A percentile compares a stretch with the other conserved stretches of the same genome.
phyloP scores from a whole-genome alignment of 2,888 invertebrate species.

The Chymomyza amoena region DNA sequence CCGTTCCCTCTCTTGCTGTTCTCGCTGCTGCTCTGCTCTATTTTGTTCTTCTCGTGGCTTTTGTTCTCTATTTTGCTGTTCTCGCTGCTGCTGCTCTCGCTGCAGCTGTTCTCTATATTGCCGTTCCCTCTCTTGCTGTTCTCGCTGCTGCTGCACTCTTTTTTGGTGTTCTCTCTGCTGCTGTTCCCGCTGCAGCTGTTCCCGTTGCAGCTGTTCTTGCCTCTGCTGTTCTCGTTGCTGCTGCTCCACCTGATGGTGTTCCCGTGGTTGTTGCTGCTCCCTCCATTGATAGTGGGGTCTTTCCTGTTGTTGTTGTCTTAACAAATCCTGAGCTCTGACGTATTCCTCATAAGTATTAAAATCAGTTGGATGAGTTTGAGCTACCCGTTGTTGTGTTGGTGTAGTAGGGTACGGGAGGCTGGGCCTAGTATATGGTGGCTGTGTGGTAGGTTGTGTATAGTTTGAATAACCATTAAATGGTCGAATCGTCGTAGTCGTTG shows the following conservation, averaged over 20 bases:
- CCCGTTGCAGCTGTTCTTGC: slow-evolving; percentile 5
- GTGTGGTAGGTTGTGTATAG: neutral
- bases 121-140: slow-evolving; percentile 15
- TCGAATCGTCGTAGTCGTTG: slow-evolving; percentile 4
- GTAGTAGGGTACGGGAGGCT: neutral
- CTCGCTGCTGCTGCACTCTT: slow-evolving; percentile 8
- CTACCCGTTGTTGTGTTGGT: slow-evolving; percentile 1
- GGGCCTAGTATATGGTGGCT: neutral
- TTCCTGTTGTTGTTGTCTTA: neutral
- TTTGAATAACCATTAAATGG: slow-evolving; percentile 2
- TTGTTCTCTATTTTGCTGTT: slow-evolving; percentile 15
- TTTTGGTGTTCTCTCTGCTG: slow-evolving; percentile 14
- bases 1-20: neutral
- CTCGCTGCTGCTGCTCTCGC: slow-evolving; percentile 6
- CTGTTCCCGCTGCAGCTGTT: slow-evolving; percentile 8
- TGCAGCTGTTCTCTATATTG: slow-evolving; percentile 15
- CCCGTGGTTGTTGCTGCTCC: neutral
- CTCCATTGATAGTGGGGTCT: neutral
- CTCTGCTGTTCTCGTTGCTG: neutral
- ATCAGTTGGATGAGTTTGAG: slow-evolving; percentile 6
- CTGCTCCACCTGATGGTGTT: no score
- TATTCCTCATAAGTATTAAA: slow-evolving; percentile 18
- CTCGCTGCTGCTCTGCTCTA: neutral
- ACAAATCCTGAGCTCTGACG: slow-evolving; percentile 16
- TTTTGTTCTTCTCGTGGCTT: slow-evolving; percentile 15